phyloP scores from a whole-genome alignment of 2,113 vertebrate genomes.

The Microtus richardsoni region DNA sequence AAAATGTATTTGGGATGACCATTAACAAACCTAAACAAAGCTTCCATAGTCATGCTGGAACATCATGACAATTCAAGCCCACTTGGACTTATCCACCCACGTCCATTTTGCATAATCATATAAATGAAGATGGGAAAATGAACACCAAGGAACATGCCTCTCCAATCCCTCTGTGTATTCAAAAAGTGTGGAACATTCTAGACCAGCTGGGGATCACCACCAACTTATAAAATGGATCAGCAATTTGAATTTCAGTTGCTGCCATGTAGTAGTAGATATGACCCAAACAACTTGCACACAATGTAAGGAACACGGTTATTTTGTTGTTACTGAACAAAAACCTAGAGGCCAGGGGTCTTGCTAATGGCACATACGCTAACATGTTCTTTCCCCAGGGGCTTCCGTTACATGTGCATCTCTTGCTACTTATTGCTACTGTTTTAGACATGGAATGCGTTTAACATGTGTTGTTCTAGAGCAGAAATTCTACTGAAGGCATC shows the following conservation, averaged over 20 bases:
- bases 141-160: neutral
- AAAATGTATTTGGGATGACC: neutral
- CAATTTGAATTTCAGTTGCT: conserved; percentile 4
- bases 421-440: neutral
- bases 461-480: neutral
- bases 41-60: neutral
- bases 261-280: conserved; percentile 27
- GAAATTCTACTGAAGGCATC: conserved; percentile 23
- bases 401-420: conserved; percentile 4
- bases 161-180: neutral
- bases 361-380: neutral
- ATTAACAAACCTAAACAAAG: neutral
- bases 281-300: neutral
- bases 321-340: conserved; percentile 34
- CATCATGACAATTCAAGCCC: neutral
- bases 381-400: neutral
- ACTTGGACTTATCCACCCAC: neutral
- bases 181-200: neutral
- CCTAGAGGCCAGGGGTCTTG: neutral
- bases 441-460: neutral
- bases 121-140: neutral
- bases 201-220: neutral
- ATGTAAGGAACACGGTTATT: neutral
- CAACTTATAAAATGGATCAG: neutral
- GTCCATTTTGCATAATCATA: neutral